These are phyloP conservation scores for Corythoichthys intestinalis DNA, from an alignment of 2,113 vertebrate species.

Conservation along the genomic window DNA sequence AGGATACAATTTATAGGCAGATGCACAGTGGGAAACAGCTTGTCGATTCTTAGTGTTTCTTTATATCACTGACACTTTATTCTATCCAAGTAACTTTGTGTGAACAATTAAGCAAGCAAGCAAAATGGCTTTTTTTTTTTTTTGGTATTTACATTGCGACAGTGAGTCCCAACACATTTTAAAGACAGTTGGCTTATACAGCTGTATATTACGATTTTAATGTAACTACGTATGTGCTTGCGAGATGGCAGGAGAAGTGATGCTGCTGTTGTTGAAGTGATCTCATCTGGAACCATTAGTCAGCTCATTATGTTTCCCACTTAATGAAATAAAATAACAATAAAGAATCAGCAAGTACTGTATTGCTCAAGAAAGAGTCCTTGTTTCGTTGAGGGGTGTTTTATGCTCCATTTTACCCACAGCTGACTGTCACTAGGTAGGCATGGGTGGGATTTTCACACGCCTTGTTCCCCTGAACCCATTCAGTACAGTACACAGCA, in stretches of 20 bases:
- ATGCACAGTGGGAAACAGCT: neutral
- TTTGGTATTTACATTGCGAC: too few relatives aligned
- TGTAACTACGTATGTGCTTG: neutral
- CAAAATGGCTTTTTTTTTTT: too few relatives aligned
- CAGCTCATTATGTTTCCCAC: constrained; percentile 52
- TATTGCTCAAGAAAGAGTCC: constrained; percentile 43
- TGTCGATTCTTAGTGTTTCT: neutral
- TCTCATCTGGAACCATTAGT: constrained; percentile 42
- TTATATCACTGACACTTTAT: too few relatives aligned
- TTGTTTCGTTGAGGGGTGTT: constrained; percentile 44
- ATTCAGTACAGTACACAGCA: constrained; percentile 71
- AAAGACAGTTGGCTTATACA: too few relatives aligned
- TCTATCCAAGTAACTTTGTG: too few relatives aligned
- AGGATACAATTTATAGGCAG: neutral
- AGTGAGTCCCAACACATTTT: too few relatives aligned
- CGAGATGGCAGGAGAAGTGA: constrained; percentile 6
- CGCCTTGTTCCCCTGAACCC: constrained; percentile 59
- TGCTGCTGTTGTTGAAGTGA: constrained; percentile 8
- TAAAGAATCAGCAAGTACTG: constrained; percentile 42
- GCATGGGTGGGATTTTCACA: constrained; percentile 70
- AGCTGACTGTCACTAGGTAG: constrained; percentile 55
- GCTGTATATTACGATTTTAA: too few relatives aligned
- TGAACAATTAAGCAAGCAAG: too few relatives aligned
- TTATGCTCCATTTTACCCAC: constrained; percentile 22
- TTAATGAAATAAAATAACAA: constrained; percentile 61